phyloP scores from a whole-genome alignment of 1,140 invertebrate species.

The Aradophagus sp. region DNA sequence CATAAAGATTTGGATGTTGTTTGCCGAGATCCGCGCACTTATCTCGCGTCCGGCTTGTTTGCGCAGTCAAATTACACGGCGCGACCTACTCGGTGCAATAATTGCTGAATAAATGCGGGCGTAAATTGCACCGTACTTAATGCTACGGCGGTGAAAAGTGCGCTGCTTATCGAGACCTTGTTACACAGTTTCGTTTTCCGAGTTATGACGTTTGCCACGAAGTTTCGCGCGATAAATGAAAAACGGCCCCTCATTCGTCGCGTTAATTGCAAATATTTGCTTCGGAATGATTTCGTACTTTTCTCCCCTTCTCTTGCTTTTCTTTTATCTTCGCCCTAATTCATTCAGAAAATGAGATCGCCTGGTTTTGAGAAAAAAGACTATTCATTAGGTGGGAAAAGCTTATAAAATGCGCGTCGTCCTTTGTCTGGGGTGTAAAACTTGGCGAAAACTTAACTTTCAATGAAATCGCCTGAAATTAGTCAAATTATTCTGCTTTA shows the following conservation, averaged over 20 bases:
- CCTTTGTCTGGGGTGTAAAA: slow-evolving; percentile 12
- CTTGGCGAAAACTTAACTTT: not conserved
- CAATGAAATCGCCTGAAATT: slow-evolving; percentile 6
- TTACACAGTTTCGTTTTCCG: not conserved
- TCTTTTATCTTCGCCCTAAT: too few relatives aligned
- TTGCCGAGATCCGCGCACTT: not conserved
- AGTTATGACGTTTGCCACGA: too few relatives aligned
- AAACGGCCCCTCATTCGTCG: not conserved
- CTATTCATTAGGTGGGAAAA: slow-evolving; percentile 8
- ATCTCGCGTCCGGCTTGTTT: not conserved
- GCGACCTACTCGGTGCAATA: not conserved
- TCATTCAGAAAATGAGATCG: not conserved
- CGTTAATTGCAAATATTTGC: slow-evolving; percentile 1
- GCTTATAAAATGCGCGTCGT: slow-evolving; percentile 10
- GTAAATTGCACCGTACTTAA: not conserved
- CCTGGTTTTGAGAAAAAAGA: not conserved
- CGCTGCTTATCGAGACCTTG: not conserved
- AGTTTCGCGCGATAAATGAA: too few relatives aligned
- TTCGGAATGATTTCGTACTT: not conserved
- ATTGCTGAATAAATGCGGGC: not conserved
- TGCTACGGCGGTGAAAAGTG: not conserved
- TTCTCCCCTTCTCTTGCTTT: too few relatives aligned
- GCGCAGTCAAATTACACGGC: not conserved
- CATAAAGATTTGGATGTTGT: slow-evolving; percentile 4
- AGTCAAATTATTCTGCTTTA: too few relatives aligned